Evolutionary conservation across 1,140 invertebrate genomes (phyloP), one percentile per base, ranked within the genome.

Genomic region (Megalopta genalis): DNA sequence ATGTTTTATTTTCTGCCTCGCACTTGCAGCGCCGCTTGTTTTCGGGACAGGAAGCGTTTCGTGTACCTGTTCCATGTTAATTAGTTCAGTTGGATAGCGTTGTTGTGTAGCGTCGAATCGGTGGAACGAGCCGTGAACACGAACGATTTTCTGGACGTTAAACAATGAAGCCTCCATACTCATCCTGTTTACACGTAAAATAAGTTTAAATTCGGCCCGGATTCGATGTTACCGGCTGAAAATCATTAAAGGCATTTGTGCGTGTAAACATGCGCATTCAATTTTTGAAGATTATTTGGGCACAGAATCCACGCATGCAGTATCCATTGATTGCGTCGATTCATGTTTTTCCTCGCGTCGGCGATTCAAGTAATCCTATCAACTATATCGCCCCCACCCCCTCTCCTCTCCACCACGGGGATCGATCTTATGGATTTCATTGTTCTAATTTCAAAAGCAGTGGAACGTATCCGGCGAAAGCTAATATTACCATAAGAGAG

Each of bases 51-150:
- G 14, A 18, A 39, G 23, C 37, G 8, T 39, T 23, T 23, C 75
- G 27, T 37, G 65, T 67, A 59, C 54, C 54, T 37, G 59, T 79
- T 75, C 73, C 76, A 79, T 74, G 70, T 84, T 83, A 79, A 84
- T 83, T 83, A 79, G 70, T 66, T 83, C 65, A 79, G 67, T 74
- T 71, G 69, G 52, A 46, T 39, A 39, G 64, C 32, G 54, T 12
- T 62, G 68, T 65, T n/a, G 42, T 42, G 62, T 67, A 82, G 32
- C 37, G 25, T 4, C n/a, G 68, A 82, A 82, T 74, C 64, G 65
- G 65, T 46, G 32, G 64, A 52, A 78, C 59, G 42, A 74, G 23
- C 75, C 68, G 72, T 27, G 67, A 72, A 57, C 32, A 5, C 9
- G 23, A 66, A 46, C 49, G 27, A 83, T 83, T 80, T 80, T 83